Percentiles rank a stretch among this genome's conserved stretches.
Evolutionary conservation across 2,888 invertebrate species (phyloP).

Genomic region (Athalia circularis): DNA sequence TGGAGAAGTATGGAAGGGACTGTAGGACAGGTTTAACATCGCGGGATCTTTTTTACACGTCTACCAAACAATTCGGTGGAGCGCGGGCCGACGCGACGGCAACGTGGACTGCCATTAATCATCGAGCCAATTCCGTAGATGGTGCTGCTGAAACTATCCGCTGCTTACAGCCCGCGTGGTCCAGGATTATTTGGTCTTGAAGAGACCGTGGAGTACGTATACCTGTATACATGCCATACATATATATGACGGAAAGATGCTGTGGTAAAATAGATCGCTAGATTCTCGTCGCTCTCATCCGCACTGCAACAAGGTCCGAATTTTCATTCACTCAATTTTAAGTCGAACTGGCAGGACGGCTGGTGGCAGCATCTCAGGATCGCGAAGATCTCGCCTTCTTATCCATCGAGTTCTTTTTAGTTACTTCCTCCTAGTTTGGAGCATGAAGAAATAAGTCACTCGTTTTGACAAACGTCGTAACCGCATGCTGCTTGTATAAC

Average conservation of each 20-base stretch:
- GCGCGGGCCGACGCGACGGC: conserved; percentile 50
- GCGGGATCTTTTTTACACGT: conserved; percentile 70
- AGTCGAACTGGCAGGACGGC: neutral
- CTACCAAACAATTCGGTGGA: conserved; percentile 62
- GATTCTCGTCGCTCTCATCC: conserved; percentile 13
- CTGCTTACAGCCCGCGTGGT: conserved; percentile 11
- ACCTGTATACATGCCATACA: conserved; percentile 68
- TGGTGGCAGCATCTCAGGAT: conserved; percentile 17
- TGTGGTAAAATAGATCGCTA: no score
- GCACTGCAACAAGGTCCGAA: conserved; percentile 10
- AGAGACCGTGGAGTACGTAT: conserved; percentile 66
- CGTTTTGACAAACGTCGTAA: conserved; percentile 22
- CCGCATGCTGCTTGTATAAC: neutral
- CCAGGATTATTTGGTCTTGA: conserved; percentile 56
- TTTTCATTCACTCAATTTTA: conserved; percentile 39
- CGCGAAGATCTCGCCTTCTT: conserved; percentile 35
- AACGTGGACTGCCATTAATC: conserved; percentile 68
- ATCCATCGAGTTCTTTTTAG: conserved; percentile 7
- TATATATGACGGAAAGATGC: no score
- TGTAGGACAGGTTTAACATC: conserved; percentile 49
- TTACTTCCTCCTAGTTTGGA: conserved; percentile 1
- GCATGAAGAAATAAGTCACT: conserved; percentile 18
- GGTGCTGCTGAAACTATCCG: conserved; percentile 55
- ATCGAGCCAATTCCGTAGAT: conserved; percentile 73
- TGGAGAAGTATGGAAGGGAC: conserved; percentile 18